Percentiles rank a stretch among this genome's conserved stretches.
phyloP scores from a whole-genome alignment of 2,888 invertebrate species.

The Drosophila barbarae region DNA sequence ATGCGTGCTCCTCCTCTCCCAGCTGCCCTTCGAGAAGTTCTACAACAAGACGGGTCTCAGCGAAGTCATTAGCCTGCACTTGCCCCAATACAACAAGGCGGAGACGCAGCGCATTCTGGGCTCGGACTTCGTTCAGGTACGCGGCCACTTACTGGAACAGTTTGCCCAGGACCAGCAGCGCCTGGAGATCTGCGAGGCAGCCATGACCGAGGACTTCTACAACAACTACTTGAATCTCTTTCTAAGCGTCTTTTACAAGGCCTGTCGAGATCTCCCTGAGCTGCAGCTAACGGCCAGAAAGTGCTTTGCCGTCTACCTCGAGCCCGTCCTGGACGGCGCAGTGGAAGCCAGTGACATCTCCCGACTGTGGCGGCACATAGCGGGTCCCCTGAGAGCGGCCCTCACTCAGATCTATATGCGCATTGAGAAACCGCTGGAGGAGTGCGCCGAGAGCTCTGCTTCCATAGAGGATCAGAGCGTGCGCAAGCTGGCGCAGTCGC shows the following conservation, averaged over 20 bases:
- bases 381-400: conserved; percentile 86
- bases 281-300: conserved; percentile 88
- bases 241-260: conserved; percentile 90
- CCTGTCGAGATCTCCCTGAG: conserved; percentile 92
- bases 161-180: conserved; percentile 32
- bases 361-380: conserved; percentile 89
- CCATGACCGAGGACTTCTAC: conserved; percentile 82
- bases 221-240: conserved; percentile 90
- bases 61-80: conserved; percentile 87
- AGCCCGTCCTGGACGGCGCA: conserved; percentile 86
- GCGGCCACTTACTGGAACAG: conserved; percentile 39
- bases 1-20: conserved; percentile 88
- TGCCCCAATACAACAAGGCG: conserved; percentile 90
- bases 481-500: conserved; percentile 83
- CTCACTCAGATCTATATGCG: conserved; percentile 89
- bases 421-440: conserved; percentile 78
- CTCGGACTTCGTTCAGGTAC: conserved; percentile 73
- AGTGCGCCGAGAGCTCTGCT: conserved; percentile 7
- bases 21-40: conserved; percentile 90
- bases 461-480: conserved; percentile 75
- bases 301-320: conserved; percentile 88
- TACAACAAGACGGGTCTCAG: conserved; percentile 84
- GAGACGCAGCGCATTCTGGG: conserved; percentile 82
- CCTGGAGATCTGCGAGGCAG: conserved; percentile 68
- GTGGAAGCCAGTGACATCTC: conserved; percentile 84